phyloP scores from a whole-genome alignment of 1,140 invertebrate genomes.

The Micrasema longulum region DNA sequence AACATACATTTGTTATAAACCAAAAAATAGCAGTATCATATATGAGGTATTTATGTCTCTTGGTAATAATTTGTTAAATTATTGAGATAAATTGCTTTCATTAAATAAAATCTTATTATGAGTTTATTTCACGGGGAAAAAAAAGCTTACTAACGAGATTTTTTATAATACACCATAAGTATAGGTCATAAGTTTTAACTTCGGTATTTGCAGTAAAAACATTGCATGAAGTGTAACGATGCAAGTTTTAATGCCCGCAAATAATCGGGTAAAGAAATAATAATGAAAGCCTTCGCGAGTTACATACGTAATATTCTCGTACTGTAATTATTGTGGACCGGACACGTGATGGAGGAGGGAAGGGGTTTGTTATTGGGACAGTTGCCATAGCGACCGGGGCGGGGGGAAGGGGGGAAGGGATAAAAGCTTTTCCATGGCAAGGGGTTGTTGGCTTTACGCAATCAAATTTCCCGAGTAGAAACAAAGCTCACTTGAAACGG shows the following conservation, averaged over 20 bases:
- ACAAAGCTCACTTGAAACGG: background rate
- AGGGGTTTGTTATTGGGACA: conserved; percentile 40
- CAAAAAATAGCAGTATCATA: too few relatives aligned
- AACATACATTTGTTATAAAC: too few relatives aligned
- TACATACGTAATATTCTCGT: background rate
- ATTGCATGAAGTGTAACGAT: background rate
- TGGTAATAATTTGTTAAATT: too few relatives aligned
- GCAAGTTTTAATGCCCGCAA: conserved; percentile 10
- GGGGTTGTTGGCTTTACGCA: conserved; percentile 29
- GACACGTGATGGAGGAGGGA: conserved; percentile 26
- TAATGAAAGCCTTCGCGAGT: conserved; percentile 26
- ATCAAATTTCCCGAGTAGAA: conserved; percentile 27
- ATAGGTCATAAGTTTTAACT: too few relatives aligned
- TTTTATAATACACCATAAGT: too few relatives aligned
- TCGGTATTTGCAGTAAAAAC: too few relatives aligned
- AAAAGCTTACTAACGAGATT: too few relatives aligned
- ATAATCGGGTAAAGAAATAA: conserved; percentile 13
- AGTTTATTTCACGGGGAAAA: too few relatives aligned
- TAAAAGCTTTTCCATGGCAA: conserved; percentile 30
- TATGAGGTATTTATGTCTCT: too few relatives aligned
- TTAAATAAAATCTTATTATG: too few relatives aligned
- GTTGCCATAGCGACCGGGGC: conserved; percentile 34
- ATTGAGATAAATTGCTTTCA: too few relatives aligned
- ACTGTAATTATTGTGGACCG: background rate
- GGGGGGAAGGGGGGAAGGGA: conserved; percentile 6